Percentiles rank a stretch among this genome's conserved stretches.
Evolutionary conservation across 2,888 invertebrate genomes (phyloP).

Genomic region (Taphrorychus bicolor): DNA sequence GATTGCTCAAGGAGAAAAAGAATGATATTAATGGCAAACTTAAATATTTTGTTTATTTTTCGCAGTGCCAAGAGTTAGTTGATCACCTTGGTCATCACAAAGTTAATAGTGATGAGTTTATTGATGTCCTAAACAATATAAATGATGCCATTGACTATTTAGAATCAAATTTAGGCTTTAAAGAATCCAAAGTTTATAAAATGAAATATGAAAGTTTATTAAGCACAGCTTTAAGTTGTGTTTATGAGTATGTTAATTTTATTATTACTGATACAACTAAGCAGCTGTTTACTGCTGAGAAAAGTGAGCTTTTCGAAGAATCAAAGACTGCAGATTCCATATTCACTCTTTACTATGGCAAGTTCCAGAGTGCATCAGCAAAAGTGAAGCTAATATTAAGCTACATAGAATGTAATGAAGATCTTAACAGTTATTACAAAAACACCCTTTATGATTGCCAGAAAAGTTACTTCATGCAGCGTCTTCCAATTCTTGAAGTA

Average conservation of each 20-base stretch:
- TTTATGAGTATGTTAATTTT: constrained; percentile 80
- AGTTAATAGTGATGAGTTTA: constrained; percentile 76
- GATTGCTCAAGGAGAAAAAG: constrained; percentile 79
- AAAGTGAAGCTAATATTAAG: constrained; percentile 82
- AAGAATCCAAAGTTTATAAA: constrained; percentile 83
- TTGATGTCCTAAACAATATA: constrained; percentile 80
- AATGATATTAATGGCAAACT: constrained; percentile 81
- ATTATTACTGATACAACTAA: constrained; percentile 82
- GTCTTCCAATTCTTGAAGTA: constrained; percentile 70
- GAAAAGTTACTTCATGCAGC: constrained; percentile 79
- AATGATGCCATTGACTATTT: constrained; percentile 89
- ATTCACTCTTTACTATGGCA: constrained; percentile 90
- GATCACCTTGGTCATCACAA: constrained; percentile 47
- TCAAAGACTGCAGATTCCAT: constrained; percentile 64
- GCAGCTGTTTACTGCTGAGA: constrained; percentile 62
- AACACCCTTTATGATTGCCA: constrained; percentile 80
- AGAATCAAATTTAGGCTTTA: constrained; percentile 79
- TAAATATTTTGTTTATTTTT: constrained; percentile 84
- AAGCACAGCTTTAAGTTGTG: constrained; percentile 78
- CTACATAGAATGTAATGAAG: constrained; percentile 80
- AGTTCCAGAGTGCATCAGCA: constrained; percentile 91
- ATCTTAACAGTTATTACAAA: constrained; percentile 76
- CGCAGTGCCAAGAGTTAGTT: constrained; percentile 51
- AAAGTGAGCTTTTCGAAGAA: background rate
- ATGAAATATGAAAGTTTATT: constrained; percentile 87